phyloP scores from a whole-genome alignment of 2,113 vertebrate genomes.

The Illadopsis cleaveri region DNA sequence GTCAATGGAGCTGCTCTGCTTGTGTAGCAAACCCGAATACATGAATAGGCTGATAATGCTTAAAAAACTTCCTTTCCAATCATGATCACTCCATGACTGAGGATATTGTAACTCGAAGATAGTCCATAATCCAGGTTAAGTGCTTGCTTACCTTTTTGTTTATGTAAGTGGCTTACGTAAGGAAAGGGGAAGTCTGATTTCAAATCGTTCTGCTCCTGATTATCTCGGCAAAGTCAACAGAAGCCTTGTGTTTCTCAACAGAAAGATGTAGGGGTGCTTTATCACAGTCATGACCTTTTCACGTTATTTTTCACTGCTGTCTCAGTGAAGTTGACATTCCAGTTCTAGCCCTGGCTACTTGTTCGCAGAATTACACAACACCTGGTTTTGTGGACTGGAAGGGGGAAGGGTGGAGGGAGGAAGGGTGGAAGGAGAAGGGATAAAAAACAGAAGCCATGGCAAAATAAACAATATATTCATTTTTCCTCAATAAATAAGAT shows the following conservation, averaged over 20 bases:
- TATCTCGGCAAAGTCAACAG: neutral
- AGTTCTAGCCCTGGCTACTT: neutral
- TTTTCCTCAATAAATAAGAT: neutral
- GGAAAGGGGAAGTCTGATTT: neutral
- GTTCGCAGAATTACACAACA: neutral
- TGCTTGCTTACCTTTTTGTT: neutral
- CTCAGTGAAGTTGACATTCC: neutral
- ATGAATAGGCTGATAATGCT: neutral
- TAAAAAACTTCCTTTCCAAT: neutral
- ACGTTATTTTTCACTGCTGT: neutral
- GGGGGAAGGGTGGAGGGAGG: neutral
- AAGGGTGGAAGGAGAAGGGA: neutral
- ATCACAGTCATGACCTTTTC: neutral
- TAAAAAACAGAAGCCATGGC: accelerated
- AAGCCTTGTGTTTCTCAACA: neutral
- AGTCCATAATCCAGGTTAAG: neutral
- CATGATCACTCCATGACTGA: neutral
- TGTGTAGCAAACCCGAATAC: neutral
- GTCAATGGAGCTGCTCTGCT: accelerated
- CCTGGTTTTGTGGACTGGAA: neutral
- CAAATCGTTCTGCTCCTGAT: neutral
- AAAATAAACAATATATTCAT: neutral
- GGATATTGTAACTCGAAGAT: accelerated
- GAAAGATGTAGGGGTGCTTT: neutral
- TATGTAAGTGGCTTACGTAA: neutral